Evolutionary conservation across 1,140 invertebrate genomes (phyloP).

Genomic region (Diuraphis noxia): DNA sequence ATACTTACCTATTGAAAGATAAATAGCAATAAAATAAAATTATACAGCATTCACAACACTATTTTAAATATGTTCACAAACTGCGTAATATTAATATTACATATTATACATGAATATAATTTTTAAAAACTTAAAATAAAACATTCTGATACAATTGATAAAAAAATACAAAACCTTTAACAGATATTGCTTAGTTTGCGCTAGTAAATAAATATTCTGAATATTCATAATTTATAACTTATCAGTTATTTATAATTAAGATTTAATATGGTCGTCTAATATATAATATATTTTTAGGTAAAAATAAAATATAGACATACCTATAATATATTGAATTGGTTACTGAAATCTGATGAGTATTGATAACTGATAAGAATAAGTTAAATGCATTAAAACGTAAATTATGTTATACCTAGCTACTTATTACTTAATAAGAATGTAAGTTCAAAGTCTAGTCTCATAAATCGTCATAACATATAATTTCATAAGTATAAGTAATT

Average conservation of each 20-base stretch:
- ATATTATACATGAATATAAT: neutral
- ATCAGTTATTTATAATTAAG: neutral
- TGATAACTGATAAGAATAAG: neutral
- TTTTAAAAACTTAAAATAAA: neutral
- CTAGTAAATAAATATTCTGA: neutral
- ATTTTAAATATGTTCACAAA: neutral
- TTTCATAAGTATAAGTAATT: neutral
- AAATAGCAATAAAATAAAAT: neutral
- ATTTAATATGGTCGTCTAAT: neutral
- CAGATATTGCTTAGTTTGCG: neutral
- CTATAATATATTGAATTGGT: neutral
- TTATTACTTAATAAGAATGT: too few species aligned
- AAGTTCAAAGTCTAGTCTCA: neutral
- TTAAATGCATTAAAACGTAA: neutral
- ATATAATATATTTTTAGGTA: neutral
- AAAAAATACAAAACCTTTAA: neutral
- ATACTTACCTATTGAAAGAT: neutral
- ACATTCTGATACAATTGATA: neutral
- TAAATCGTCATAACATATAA: neutral
- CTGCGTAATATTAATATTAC: too few species aligned
- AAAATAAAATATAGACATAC: neutral
- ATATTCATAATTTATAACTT: neutral
- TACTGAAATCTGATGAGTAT: neutral
- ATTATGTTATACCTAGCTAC: neutral
- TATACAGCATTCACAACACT: neutral